These are phyloP conservation scores for Diarsia dahlii DNA, from an alignment of 2,888 invertebrate genomes.

Conservation along the genomic window DNA sequence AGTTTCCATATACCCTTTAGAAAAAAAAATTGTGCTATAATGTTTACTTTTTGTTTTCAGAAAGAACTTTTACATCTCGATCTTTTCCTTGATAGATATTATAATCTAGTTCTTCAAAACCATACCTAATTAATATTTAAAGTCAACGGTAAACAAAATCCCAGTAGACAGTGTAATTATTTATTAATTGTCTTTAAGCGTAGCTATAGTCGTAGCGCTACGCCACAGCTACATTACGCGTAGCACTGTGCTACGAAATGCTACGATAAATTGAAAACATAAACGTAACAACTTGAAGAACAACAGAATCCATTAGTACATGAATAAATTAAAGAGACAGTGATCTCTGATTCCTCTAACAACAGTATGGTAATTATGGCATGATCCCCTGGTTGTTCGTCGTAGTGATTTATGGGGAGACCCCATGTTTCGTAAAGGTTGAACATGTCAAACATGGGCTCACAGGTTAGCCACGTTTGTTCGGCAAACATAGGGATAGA, in stretches of 20 bases:
- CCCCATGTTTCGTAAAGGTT: constrained; percentile 32
- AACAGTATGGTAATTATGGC: constrained; percentile 32
- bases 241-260: constrained; percentile 11
- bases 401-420: constrained; percentile 40
- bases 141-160: background rate
- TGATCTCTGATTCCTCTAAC: constrained; percentile 28
- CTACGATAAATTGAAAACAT: background rate
- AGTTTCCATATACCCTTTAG: background rate
- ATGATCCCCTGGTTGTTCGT: constrained; percentile 29
- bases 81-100: background rate
- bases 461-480: constrained; percentile 17
- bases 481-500: constrained; percentile 9
- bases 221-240: background rate
- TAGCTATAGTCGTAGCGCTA: constrained; percentile 6
- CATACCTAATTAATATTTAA: background rate
- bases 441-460: constrained; percentile 40
- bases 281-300: background rate
- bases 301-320: constrained; percentile 3
- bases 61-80: background rate
- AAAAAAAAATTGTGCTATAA: background rate
- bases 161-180: background rate
- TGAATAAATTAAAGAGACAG: constrained; percentile 31
- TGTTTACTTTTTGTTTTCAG: background rate
- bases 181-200: background rate
- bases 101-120: background rate